Evolutionary conservation across 2,113 vertebrate genomes (phyloP).

Genomic region (Sorex fumeus): DNA sequence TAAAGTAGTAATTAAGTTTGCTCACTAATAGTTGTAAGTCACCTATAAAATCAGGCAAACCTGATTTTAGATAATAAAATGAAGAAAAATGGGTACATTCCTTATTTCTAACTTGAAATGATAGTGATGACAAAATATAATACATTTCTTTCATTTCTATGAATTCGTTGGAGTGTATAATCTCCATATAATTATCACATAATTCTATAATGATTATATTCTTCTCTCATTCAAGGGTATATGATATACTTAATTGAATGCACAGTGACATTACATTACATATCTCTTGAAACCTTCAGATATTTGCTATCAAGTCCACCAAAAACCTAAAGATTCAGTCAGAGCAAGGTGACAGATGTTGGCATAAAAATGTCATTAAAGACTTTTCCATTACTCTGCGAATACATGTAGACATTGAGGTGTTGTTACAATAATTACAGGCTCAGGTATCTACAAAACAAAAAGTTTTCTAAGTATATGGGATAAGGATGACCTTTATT

Average conservation of each 20-base stretch:
- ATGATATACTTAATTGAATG: background rate
- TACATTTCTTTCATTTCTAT: background rate
- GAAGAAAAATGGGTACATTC: background rate
- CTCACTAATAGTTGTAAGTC: background rate
- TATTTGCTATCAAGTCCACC: background rate
- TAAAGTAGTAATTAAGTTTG: conserved; percentile 13
- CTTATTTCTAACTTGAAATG: background rate
- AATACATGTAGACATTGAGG: background rate
- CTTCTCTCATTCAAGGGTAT: background rate
- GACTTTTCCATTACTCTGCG: background rate
- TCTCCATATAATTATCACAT: background rate
- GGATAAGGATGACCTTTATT: background rate
- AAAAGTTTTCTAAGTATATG: background rate
- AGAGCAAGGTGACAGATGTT: background rate
- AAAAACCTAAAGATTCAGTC: background rate
- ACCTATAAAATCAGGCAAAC: background rate
- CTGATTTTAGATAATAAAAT: background rate
- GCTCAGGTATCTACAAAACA: background rate
- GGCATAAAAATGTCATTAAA: background rate
- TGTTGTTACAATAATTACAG: background rate
- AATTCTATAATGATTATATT: background rate
- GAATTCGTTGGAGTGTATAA: background rate
- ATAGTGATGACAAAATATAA: background rate
- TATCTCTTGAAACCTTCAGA: background rate
- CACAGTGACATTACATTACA: background rate